These are phyloP conservation scores for Ormyrus thymus DNA, from an alignment of 2,888 invertebrate species.

Conservation along the genomic window DNA sequence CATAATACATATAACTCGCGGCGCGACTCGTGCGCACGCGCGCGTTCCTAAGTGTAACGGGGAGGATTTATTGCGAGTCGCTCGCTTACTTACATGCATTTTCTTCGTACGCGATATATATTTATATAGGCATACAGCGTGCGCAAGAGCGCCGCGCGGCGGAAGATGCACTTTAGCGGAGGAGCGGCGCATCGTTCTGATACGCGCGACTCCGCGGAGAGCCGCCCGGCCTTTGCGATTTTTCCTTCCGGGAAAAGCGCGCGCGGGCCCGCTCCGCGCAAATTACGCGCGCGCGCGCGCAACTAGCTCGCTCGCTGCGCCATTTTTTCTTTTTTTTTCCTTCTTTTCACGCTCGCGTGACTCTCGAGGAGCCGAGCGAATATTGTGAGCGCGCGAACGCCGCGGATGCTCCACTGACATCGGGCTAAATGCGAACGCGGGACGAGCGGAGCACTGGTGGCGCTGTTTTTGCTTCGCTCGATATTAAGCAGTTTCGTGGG, in stretches of 20 bases:
- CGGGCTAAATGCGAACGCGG: too few species aligned
- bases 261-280: not conserved
- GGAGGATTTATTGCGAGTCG: conserved; percentile 45
- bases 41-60: conserved; percentile 20
- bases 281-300: conserved; percentile 26
- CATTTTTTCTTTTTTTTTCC: not conserved
- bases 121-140: conserved; percentile 11
- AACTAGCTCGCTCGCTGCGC: not conserved
- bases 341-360: conserved; percentile 48
- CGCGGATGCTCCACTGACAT: not conserved
- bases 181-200: not conserved
- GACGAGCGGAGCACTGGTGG: too few species aligned
- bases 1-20: conserved; percentile 63
- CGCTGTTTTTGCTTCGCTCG: too few species aligned
- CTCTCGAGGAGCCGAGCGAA: conserved; percentile 32
- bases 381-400: conserved; percentile 7
- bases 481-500: too few species aligned
- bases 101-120: too few species aligned
- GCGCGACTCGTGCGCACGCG: not conserved
- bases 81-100: not conserved
- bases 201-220: not conserved
- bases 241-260: conserved; percentile 46
- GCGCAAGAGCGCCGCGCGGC: not conserved
- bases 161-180: conserved; percentile 16
- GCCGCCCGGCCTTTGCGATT: conserved; percentile 23